Conservation (phyloP, 1,140 invertebrate genomes). For the Drosophila lacteicornis region DNA sequence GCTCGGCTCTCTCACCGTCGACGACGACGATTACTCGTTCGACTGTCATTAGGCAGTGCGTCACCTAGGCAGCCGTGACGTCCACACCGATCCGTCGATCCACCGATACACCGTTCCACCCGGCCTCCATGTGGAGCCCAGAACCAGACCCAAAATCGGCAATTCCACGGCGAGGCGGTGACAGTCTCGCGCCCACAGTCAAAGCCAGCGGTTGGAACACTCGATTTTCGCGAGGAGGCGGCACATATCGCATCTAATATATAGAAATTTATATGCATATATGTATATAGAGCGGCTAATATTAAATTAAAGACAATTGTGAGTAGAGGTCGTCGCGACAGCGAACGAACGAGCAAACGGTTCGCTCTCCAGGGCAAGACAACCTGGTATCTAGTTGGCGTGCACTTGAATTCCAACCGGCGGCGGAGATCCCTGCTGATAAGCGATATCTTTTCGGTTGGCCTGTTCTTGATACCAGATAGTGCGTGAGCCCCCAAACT, state of each 20-base stretch:
- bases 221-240: constrained; percentile 44
- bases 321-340: constrained; percentile 69
- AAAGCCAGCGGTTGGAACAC: constrained; percentile 59
- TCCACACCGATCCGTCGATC: constrained; percentile 2
- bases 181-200: constrained; percentile 74
- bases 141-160: constrained; percentile 61
- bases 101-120: constrained; percentile 11
- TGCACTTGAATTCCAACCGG: constrained; percentile 24
- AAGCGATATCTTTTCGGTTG: constrained; percentile 37
- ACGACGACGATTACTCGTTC: neutral
- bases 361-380: constrained; percentile 22
- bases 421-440: constrained; percentile 21
- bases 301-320: constrained; percentile 82
- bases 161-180: constrained; percentile 37
- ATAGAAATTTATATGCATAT: constrained; percentile 45
- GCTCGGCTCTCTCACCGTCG: constrained; percentile 1
- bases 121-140: constrained; percentile 2
- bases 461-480: constrained; percentile 28
- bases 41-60: constrained; percentile 50
- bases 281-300: constrained; percentile 49
- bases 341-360: constrained; percentile 5
- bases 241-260: constrained; percentile 26
- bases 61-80: constrained; percentile 39
- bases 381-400: constrained; percentile 33
- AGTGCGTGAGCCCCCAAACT: constrained; percentile 15